A percentile compares a stretch with the other conserved stretches of the same genome.
Conservation (phyloP, 2,888 invertebrate genomes). For the Polydesmus complanatus region DNA sequence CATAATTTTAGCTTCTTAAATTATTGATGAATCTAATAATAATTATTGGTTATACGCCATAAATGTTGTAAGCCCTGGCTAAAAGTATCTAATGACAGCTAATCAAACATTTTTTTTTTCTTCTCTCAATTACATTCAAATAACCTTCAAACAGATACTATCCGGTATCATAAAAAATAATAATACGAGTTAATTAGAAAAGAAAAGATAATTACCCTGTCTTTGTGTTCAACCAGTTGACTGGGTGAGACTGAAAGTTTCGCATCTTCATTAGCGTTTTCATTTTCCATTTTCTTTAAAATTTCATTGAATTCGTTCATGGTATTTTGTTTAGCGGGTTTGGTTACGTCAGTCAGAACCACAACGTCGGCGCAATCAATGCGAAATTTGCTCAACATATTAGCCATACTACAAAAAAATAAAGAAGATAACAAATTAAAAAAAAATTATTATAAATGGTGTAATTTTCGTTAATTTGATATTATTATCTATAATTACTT, state of each 20-base stretch:
- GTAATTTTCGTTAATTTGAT: too few species aligned
- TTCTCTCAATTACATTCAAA: too few species aligned
- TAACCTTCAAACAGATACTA: too few species aligned
- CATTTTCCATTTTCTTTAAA: slow-evolving; percentile 41
- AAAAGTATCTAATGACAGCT: too few species aligned
- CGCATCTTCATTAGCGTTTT: slow-evolving; percentile 31
- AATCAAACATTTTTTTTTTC: too few species aligned
- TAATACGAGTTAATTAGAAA: too few species aligned
- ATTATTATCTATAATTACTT: slow-evolving; percentile 51
- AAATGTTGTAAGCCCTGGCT: too few species aligned
- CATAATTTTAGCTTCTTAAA: too few species aligned
- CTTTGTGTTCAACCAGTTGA: slow-evolving; percentile 9
- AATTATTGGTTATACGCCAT: too few species aligned
- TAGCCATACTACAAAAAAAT: slow-evolving; percentile 48
- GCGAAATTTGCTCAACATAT: slow-evolving; percentile 85
- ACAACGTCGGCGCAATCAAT: slow-evolving; percentile 90
- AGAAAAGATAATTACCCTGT: slow-evolving; percentile 14
- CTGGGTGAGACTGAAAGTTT: neutral
- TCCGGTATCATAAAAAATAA: too few species aligned
- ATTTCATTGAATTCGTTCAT: slow-evolving; percentile 59
- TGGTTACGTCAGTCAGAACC: slow-evolving; percentile 79
- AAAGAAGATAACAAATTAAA: neutral
- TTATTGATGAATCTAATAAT: too few species aligned
- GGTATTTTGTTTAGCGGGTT: slow-evolving; percentile 61
- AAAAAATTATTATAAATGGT: neutral